phyloP scores from a whole-genome alignment of 2,797 vertebrate species.

The Apodemus agrarius region DNA sequence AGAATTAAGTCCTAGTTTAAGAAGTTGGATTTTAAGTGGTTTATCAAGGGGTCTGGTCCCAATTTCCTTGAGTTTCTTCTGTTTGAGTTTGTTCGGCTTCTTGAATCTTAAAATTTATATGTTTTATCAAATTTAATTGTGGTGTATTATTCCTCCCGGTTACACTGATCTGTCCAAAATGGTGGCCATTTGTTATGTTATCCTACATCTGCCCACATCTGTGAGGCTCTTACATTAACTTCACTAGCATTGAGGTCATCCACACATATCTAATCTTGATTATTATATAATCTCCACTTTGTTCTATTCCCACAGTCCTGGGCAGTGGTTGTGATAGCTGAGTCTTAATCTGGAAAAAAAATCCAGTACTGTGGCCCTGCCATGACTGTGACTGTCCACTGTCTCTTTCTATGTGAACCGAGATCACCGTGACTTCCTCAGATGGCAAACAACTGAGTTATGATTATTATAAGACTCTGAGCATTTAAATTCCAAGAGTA shows the following conservation, averaged over 20 bases:
- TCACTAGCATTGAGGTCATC: not conserved
- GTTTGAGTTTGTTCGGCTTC: not conserved
- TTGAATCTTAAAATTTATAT: conserved; percentile 11
- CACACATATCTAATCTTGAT: not conserved
- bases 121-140: conserved; percentile 37
- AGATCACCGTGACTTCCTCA: conserved; percentile 13
- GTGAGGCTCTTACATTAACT: not conserved
- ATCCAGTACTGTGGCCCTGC: not conserved
- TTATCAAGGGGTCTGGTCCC: not conserved
- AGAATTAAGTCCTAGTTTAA: not conserved
- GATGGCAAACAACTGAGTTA: not conserved
- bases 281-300: not conserved
- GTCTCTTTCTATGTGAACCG: not conserved
- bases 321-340: not conserved
- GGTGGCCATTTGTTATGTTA: not conserved
- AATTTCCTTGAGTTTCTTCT: conserved; percentile 22
- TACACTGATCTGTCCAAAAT: not conserved
- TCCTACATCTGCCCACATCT: not conserved
- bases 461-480: not conserved
- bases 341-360: conserved; percentile 31
- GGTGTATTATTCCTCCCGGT: not conserved
- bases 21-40: conserved; percentile 1
- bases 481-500: conserved; percentile 14
- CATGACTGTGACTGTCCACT: not conserved
- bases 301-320: not conserved